Percentiles rank a stretch among this genome's conserved stretches.
Evolutionary conservation across 30 jellyfish, hydroid and myxozoan genomes (phyloP).

Genomic region (Catostylus mosaicus): DNA sequence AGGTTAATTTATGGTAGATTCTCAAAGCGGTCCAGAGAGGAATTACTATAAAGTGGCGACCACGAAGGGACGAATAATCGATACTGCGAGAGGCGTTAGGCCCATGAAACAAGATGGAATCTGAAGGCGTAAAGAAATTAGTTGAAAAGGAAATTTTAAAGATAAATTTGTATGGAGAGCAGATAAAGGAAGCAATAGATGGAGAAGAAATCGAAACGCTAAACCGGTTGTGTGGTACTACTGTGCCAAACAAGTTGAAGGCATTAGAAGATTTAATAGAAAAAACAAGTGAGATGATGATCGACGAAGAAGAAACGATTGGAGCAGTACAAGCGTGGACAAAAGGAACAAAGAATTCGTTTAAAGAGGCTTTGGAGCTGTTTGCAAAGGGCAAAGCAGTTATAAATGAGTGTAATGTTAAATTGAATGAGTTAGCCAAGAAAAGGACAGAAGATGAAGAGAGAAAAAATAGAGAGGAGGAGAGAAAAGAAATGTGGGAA

Average conservation of each 20-base stretch:
- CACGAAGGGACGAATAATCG: conserved; percentile 35
- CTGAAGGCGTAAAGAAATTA: neutral
- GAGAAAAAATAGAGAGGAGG: conserved; percentile 57
- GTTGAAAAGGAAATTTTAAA: conserved; percentile 14
- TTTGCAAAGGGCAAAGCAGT: conserved; percentile 38
- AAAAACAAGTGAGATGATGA: conserved; percentile 35
- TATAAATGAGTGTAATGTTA: neutral
- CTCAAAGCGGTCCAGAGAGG: neutral
- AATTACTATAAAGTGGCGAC: conserved; percentile 21
- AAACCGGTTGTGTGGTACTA: neutral
- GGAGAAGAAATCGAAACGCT: neutral
- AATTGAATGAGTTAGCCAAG: conserved; percentile 24
- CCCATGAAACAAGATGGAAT: conserved; percentile 13
- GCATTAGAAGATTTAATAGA: conserved; percentile 26
- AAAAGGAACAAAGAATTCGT: conserved; percentile 6
- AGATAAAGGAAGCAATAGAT: conserved; percentile 28
- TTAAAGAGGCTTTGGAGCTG: conserved; percentile 25
- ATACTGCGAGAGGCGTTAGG: neutral
- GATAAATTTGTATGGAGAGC: conserved; percentile 34
- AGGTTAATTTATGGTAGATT: no score
- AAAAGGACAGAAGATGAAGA: conserved; percentile 10
- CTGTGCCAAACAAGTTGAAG: conserved; percentile 32
- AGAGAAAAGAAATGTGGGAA: conserved; percentile 32
- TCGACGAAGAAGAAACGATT: conserved; percentile 23
- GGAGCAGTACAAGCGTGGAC: conserved; percentile 24